Evolutionary conservation across 2,797 vertebrate species (phyloP), one percentile per base, ranked within the genome.

Genomic region (Manis pentadactyla): DNA sequence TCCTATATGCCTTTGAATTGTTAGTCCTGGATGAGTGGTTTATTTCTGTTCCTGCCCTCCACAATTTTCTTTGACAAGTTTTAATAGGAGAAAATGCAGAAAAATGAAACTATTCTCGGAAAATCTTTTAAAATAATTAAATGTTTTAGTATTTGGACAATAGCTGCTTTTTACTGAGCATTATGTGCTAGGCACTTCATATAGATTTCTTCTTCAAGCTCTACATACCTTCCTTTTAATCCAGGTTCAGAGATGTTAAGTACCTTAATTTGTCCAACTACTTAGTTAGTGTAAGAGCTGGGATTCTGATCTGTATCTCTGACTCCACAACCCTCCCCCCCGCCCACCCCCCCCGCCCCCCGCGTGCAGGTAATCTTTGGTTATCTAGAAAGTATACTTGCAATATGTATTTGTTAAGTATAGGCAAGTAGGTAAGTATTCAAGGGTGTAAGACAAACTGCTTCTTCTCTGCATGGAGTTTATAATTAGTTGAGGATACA

Each of bases 121-220:
- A 77, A 91, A 39, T 73, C 34, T 82, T 85, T 96, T 92, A 84
- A 93, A 95, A 79, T 37, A 82, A 37, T 69, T 68, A 90, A 87
- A 29, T 42, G 59, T 75, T 53, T 79, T 87, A 55, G 23, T 86
- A 59, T 87, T 92, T n/a, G 66, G 34, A 49, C 25, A 81, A 7
- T n/a, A 71, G 25, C 37, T 96, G 5, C 25, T 73, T 93, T 78
- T n/a, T 73, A 77, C n/a, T 93, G 57, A 91, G 37, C 18, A 14
- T 21, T 55, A 0, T 31, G 7, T 79, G 31, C 14, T 31, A 34
- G 59, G 15, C 1, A 63, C 10, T 69, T 93, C 31, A 69, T 34
- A 23, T 13, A 57, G 18, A 37, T 42, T 95, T 77, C 37, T 92
- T 31, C 19, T 82, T 74, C 86, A 64, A 51, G 27, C 29, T 92